These are phyloP conservation scores for Amazonetta brasiliensis DNA, from an alignment of 2,797 vertebrate species.

Conservation along the genomic window DNA sequence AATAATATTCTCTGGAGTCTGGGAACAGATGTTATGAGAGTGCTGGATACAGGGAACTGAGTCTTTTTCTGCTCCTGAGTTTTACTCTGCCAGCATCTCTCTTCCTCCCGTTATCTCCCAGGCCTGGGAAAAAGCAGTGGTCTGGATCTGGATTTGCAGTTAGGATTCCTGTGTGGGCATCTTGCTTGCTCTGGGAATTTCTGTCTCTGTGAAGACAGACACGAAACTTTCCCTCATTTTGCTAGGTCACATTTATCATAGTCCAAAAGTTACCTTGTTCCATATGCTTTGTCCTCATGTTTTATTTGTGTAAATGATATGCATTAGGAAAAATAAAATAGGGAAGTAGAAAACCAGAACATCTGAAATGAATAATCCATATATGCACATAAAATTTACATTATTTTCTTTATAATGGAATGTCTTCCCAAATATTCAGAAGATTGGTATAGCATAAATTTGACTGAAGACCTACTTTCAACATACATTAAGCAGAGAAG, in stretches of 20 bases:
- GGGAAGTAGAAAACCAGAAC: not conserved
- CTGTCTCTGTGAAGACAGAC: not conserved
- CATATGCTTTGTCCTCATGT: not conserved
- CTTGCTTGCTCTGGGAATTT: not conserved
- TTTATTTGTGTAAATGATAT: not conserved
- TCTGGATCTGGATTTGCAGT: not conserved
- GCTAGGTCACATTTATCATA: not conserved
- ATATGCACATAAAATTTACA: accelerated
- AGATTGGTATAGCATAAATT: not conserved
- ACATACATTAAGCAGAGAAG: not conserved
- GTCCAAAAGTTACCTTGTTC: not conserved
- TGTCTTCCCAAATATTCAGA: not conserved
- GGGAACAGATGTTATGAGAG: not conserved
- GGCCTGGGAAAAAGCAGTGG: not conserved
- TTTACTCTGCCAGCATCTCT: not conserved
- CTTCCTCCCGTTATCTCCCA: not conserved
- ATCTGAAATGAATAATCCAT: not conserved
- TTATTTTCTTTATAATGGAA: not conserved
- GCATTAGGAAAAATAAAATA: not conserved
- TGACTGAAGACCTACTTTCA: not conserved
- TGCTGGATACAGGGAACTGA: not conserved
- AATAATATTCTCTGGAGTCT: not conserved
- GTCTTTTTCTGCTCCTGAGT: not conserved
- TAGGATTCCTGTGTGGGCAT: not conserved
- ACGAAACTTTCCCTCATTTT: not conserved